Base-by-base conservation (phyloP, 2,888 invertebrate genomes). In the Phaonia tiefii region DNA sequence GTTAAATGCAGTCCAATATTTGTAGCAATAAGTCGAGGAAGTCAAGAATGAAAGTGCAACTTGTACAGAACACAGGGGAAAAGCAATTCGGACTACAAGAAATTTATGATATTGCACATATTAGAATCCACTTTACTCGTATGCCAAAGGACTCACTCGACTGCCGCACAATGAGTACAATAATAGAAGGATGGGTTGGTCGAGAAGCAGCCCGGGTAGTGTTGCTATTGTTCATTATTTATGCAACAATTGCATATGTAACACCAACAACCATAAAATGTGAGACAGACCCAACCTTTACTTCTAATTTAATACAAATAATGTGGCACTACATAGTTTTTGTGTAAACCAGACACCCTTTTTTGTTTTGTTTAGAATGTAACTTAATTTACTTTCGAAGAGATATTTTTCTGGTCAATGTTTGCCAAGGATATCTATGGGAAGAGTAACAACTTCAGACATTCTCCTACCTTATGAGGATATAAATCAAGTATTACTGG, bases 201-300 rank as follows among this genome's bases (percentile, higher is more conserved):
- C 20, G 58, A 58, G 1, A 4, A 39, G 11, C 20, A 22, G 10
- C 42, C 22, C 42, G 20, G 15, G 73, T 80, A 39, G 54, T 75
- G 31, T 72, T 79, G 82, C 69, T 73, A 66, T 66, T 72, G 72
- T 78, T 70, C 60, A 75, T 73, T 83, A 83, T 78, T 83, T 83
- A 75, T 83, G 83, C 72, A 78, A 72, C 77, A 75, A 75, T 31
- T 25, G 15, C 44, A 22, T 69, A 69, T 56, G 67, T 80, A 82
- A 71, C 74, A 69, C 46, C 26, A 67, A 65, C 63, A 39, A 60
- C 8, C 58, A 17, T 58, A 58, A 63, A 63, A 17, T 39, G 37
- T 17, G 11, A 8, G n/a, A n/a, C n/a, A n/a, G n/a, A n/a, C n/a
- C 31, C 4, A 44, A 5, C 10, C 44, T 11, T 44, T 44, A 2